Evolutionary conservation across 2,888 invertebrate genomes (phyloP).

Genomic region (Pantelozetes paolii): DNA sequence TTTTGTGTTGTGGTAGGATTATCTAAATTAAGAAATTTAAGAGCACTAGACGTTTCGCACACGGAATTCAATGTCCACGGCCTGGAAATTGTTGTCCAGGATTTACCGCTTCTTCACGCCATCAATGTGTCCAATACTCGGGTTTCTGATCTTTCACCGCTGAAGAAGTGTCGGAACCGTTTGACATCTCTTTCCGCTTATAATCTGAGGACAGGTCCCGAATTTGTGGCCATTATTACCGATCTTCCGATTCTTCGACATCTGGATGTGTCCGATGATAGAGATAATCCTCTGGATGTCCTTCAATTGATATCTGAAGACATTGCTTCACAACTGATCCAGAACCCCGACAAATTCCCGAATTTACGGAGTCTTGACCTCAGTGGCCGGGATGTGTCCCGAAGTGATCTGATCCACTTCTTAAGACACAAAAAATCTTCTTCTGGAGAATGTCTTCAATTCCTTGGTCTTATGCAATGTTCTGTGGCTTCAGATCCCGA

Average conservation of each 20-base stretch:
- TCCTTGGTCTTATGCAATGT: conserved; percentile 60
- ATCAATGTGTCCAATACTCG: conserved; percentile 65
- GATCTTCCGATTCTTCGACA: conserved; percentile 58
- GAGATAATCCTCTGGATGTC: conserved; percentile 52
- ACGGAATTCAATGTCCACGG: conserved; percentile 66
- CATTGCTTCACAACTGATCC: conserved; percentile 50
- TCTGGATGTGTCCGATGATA: conserved; percentile 61
- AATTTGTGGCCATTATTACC: conserved; percentile 56
- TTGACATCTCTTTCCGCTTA: conserved; percentile 62
- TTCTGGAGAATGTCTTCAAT: conserved; percentile 53
- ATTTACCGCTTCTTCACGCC: conserved; percentile 62
- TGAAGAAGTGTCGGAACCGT: conserved; percentile 57
- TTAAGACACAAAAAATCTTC: conserved; percentile 51
- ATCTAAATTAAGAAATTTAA: conserved; percentile 61
- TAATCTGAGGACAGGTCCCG: conserved; percentile 51
- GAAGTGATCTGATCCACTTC: conserved; percentile 55
- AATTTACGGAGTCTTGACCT: conserved; percentile 62
- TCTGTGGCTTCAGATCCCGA: conserved; percentile 58
- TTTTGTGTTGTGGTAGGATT: conserved; percentile 61
- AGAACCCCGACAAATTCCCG: conserved; percentile 54
- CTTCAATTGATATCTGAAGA: conserved; percentile 50
- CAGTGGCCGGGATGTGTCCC: conserved; percentile 62
- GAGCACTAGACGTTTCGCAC: conserved; percentile 61
- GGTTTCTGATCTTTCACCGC: conserved; percentile 45
- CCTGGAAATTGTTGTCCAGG: conserved; percentile 63